Evolutionary conservation across 2,113 vertebrate genomes (phyloP).

Genomic region (Mustela lutreola): DNA sequence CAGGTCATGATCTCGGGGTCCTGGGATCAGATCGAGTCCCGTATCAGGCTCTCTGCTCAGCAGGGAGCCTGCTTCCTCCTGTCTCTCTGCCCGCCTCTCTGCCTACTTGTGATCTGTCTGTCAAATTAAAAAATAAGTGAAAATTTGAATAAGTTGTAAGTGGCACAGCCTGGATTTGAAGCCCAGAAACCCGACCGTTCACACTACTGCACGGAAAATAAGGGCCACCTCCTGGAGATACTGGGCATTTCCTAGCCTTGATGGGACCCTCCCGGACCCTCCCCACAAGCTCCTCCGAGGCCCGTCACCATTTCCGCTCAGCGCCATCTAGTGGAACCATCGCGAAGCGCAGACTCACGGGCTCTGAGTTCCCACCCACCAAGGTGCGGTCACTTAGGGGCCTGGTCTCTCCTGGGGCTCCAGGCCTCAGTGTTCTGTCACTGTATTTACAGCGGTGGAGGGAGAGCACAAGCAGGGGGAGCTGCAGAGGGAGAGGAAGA

Average conservation of each 20-base stretch:
- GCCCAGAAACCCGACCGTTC: not conserved
- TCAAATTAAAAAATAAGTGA: no score
- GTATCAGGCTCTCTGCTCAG: fast-evolving
- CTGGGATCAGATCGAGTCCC: no score
- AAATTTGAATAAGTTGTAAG: not conserved
- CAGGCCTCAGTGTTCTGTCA: not conserved
- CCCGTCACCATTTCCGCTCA: fast-evolving
- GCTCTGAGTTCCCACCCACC: fast-evolving
- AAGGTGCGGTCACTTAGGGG: no score
- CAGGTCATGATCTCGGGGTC: no score
- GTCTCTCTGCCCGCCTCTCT: no score
- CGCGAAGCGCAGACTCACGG: fast-evolving
- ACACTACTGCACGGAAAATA: not conserved
- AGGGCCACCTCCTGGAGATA: not conserved
- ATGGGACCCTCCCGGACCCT: fast-evolving
- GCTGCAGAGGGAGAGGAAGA: not conserved
- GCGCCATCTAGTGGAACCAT: slow-evolving; percentile 34
- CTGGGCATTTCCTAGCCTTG: no score
- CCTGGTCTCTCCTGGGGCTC: not conserved
- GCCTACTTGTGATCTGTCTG: no score
- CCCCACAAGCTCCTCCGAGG: no score
- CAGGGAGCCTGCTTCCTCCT: no score
- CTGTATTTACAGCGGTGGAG: no score
- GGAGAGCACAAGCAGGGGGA: not conserved
- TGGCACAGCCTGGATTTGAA: not conserved